phyloP scores from a whole-genome alignment of 2,113 vertebrate genomes.

The Urocitellus parryii region DNA sequence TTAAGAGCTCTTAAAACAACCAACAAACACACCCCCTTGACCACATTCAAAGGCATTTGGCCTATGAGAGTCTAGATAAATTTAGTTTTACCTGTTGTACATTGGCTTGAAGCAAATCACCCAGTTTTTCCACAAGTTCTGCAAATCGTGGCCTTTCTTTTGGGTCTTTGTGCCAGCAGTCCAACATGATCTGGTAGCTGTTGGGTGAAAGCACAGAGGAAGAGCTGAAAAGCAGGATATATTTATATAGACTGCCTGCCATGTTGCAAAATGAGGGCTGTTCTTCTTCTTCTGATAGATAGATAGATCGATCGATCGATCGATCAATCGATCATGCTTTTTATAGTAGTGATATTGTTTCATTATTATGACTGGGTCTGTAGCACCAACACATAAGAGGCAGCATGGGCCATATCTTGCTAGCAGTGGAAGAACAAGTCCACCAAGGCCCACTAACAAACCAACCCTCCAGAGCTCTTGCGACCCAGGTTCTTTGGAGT shows the following conservation, averaged over 20 bases:
- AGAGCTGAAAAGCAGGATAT: not conserved
- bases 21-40: not conserved
- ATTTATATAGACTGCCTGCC: rapidly evolving
- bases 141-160: slow-evolving; percentile 92
- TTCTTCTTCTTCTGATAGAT: rapidly evolving
- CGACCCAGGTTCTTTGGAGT: not conserved
- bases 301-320: too few species aligned
- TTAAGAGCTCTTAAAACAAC: not conserved
- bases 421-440: not conserved
- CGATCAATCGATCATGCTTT: not conserved
- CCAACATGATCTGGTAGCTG: slow-evolving; percentile 96
- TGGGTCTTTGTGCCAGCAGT: slow-evolving; percentile 93
- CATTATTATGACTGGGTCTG: not conserved
- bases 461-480: not conserved
- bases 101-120: slow-evolving; percentile 93
- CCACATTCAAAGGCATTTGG: not conserved
- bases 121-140: slow-evolving; percentile 92
- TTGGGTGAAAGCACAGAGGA: slow-evolving; percentile 31
- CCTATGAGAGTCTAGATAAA: not conserved
- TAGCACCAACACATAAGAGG: not conserved
- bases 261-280: not conserved
- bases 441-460: not conserved
- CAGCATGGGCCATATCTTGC: not conserved
- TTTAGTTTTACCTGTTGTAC: slow-evolving; percentile 91
- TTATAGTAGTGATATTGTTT: too few species aligned